Conservation (phyloP, 2,888 invertebrate species). For the Abrostola tripartita region DNA sequence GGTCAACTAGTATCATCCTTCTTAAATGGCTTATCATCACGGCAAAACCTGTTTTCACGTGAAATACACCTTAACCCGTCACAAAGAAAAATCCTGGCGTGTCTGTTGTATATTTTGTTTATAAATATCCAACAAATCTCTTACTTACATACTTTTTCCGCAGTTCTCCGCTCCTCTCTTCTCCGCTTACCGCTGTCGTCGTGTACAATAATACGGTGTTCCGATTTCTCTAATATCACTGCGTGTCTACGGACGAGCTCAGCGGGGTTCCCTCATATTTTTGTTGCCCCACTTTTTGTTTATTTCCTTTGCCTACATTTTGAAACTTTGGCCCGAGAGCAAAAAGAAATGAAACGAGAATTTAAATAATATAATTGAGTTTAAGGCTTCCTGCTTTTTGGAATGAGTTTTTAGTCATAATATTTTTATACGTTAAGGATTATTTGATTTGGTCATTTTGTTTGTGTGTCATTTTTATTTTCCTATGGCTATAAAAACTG, state of each 20-base stretch:
- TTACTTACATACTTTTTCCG: not conserved
- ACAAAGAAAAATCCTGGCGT: no score
- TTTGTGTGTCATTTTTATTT: no score
- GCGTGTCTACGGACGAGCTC: constrained; percentile 52
- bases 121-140: no score
- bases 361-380: constrained; percentile 57
- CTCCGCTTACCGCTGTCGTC: constrained; percentile 42
- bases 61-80: no score
- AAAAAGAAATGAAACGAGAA: constrained; percentile 53
- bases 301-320: constrained; percentile 56
- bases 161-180: constrained; percentile 17
- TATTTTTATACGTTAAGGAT: constrained; percentile 23
- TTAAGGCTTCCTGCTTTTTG: constrained; percentile 47
- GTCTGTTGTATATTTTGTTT: no score
- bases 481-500: no score
- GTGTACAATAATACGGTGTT: constrained; percentile 47
- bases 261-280: constrained; percentile 56
- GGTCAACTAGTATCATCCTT: no score
- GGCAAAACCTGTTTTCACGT: no score
- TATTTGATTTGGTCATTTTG: constrained; percentile 9
- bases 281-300: constrained; percentile 58
- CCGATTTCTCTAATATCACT: constrained; percentile 61
- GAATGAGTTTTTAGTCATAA: constrained; percentile 21
- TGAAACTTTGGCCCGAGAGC: constrained; percentile 41
- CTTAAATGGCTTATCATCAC: no score